Base-by-base conservation (phyloP, 1,140 invertebrate species). In the Melanaphis sacchari region DNA sequence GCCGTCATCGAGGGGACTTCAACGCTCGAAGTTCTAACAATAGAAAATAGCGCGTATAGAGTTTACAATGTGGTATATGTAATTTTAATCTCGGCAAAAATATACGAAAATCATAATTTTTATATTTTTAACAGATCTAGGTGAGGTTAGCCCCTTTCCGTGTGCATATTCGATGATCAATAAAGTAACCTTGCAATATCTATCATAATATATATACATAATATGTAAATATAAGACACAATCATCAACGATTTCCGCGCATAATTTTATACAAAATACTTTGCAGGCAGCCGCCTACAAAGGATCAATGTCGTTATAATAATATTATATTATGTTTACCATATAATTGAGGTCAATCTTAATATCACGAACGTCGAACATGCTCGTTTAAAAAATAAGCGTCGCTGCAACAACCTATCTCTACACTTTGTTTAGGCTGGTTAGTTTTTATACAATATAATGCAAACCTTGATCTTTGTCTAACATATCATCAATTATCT, bases 231-330 rank as follows among this genome's bases (percentile, higher is more conserved):
- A 2, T 18, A 18, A 49, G 46, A 59, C 38, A 40, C 26, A 41
- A 31, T 66, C 54, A 41, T 41, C 89, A 59, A 66, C 26, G 52
- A 31, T 66, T 66, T 66, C 26, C 41, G 2, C 38, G 89, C 8
- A 40, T 90, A 59, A 66, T 90, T 90, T 59, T 15, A 9, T 38
- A 54, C n/a, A 3, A 22, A 52, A 52, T 52, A 89, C 18, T 38
- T 89, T 38, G n/a, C n/a, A n/a, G 43, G 87, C 87, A 26, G 11
- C 31, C 66, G 76, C 90, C 66, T 82, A 82, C 90, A 66, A 82
- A 82, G 43, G 66, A 92, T 92, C 90, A 91, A 91, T 91, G 90
- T 46, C 90, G 90, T 91, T 81, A 41, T 38, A 52, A 46, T 41
- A 49, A 49, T 49, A 49, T 49, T 49, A 49, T 49, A 49, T 18